Conservation (phyloP, 2,888 invertebrate genomes). For the Taphrorychus bicolor region DNA sequence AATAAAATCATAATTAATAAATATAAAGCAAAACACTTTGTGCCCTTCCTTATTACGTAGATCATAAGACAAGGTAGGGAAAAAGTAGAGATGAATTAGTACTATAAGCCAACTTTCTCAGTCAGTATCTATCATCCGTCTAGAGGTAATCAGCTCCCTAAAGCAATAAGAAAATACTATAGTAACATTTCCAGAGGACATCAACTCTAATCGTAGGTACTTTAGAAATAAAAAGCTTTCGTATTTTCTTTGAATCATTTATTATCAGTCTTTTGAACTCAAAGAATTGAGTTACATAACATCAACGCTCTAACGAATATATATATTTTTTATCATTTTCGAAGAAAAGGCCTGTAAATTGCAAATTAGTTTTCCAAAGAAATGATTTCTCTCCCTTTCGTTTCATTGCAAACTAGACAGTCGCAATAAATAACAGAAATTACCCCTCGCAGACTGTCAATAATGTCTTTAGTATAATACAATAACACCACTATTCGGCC, state of each 20-base stretch:
- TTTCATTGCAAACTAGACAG: conserved; percentile 23
- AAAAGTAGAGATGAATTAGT: too few relatives aligned
- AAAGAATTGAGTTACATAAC: not conserved
- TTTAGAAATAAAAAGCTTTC: not conserved
- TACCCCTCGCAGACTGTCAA: conserved; percentile 22
- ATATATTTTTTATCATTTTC: not conserved
- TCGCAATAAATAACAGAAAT: conserved; percentile 33
- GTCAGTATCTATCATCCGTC: too few relatives aligned
- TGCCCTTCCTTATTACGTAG: too few relatives aligned
- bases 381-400: conserved; percentile 18
- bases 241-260: not conserved
- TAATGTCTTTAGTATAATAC: conserved; percentile 33
- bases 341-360: conserved; percentile 15
- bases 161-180: not conserved
- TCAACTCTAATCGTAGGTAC: not conserved
- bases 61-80: too few relatives aligned
- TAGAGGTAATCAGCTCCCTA: too few relatives aligned
- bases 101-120: too few relatives aligned
- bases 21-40: too few relatives aligned
- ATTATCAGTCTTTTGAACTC: not conserved
- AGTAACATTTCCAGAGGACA: not conserved
- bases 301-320: not conserved
- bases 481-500: conserved; percentile 36
- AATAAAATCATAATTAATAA: too few relatives aligned
- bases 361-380: conserved; percentile 1